Percentiles rank a stretch among this genome's conserved stretches.
phyloP scores from a whole-genome alignment of 2,797 vertebrate genomes.

The Morus bassanus region DNA sequence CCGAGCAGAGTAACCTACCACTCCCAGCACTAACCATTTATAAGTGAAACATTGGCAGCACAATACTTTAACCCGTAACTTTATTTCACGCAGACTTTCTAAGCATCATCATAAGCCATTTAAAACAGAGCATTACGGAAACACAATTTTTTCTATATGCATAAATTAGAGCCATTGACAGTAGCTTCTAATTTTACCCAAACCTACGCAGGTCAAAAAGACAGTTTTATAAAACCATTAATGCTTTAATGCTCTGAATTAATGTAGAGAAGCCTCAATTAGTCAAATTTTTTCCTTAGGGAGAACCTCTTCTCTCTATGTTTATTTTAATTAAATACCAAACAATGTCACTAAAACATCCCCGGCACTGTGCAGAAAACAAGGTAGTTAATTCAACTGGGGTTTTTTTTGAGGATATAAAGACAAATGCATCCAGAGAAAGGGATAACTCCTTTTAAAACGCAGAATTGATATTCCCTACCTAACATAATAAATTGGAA shows the following conservation, averaged over 20 bases:
- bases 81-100: not conserved
- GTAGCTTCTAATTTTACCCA: not conserved
- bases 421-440: not conserved
- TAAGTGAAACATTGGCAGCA: not conserved
- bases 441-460: not conserved
- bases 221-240: not conserved
- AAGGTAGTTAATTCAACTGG: not conserved
- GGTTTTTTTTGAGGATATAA: not conserved
- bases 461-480: not conserved
- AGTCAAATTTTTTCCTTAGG: not conserved
- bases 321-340: slow-evolving; percentile 32
- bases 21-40: not conserved
- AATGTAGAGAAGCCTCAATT: not conserved
- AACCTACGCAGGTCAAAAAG: not conserved
- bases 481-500: not conserved
- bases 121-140: not conserved
- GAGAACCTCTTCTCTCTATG: not conserved
- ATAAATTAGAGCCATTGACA: not conserved
- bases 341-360: slow-evolving; percentile 6
- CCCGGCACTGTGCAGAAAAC: not conserved
- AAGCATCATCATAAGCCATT: not conserved
- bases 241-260: slow-evolving; percentile 1
- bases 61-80: not conserved
- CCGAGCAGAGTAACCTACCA: not conserved
- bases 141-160: not conserved